These are phyloP conservation scores for Bambusicola thoracicus DNA, from an alignment of 2,113 vertebrate species.

Conservation along the genomic window DNA sequence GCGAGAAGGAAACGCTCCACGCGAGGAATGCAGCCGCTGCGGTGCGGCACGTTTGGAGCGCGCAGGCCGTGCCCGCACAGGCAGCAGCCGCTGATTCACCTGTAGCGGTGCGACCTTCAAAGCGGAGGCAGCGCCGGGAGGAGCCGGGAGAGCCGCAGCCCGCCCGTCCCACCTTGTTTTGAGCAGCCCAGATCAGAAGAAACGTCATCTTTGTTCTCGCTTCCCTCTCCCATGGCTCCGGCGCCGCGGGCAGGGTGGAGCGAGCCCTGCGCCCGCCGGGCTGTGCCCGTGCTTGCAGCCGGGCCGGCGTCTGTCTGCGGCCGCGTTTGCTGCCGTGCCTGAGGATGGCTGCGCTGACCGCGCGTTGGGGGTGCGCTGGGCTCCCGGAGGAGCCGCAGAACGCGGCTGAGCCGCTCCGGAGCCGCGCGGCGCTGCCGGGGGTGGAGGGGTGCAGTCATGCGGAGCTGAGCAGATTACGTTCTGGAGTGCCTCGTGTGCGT, in stretches of 20 bases:
- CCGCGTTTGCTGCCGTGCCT: no score
- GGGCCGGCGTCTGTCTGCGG: not conserved
- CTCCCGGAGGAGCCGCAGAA: not conserved
- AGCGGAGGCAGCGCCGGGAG: slow-evolving; percentile 23
- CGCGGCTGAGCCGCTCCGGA: not conserved
- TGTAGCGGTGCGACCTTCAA: not conserved
- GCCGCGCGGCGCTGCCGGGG: not conserved
- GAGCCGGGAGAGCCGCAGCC: not conserved
- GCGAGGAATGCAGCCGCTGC: not conserved
- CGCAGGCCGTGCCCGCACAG: slow-evolving; percentile 23
- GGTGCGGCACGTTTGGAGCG: not conserved
- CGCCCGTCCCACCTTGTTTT: slow-evolving; percentile 7
- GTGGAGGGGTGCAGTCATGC: not conserved
- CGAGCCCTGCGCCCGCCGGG: not conserved
- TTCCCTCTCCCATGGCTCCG: slow-evolving; percentile 40
- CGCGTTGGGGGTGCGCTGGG: not conserved
- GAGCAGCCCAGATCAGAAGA: slow-evolving; percentile 1
- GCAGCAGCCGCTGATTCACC: slow-evolving; percentile 61
- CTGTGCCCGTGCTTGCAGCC: slow-evolving; percentile 40
- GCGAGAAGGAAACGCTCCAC: not conserved
- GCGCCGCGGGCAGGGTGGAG: slow-evolving; percentile 45
- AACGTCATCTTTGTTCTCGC: slow-evolving; percentile 52
- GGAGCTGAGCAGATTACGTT: not conserved
- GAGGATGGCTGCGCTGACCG: no score
- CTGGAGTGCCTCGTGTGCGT: not conserved